Evolutionary conservation across 2,888 invertebrate species (phyloP), one percentile per base, ranked within the genome.

Genomic region (Loripinus fragilis): DNA sequence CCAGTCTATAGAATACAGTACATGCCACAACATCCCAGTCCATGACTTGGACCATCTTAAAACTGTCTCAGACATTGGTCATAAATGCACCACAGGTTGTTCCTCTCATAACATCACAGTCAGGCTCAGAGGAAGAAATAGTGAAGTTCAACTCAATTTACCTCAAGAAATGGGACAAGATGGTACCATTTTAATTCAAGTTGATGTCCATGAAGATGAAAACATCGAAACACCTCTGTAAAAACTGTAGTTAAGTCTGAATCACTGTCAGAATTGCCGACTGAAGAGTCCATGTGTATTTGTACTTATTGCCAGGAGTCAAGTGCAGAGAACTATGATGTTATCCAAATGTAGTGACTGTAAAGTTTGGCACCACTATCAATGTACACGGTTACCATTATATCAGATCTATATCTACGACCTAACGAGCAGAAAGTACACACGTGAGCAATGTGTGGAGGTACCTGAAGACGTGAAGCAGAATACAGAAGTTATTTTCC

Each of bases 271-370:
- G 42, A 42, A 8, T 42, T 42, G 42, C 42, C 42, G n/a, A 28
- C 55, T 25, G 55, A 55, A 25, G 25, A 28, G 28, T 55, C 55
- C 5, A 55, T 55, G 55, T 25, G 55, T 28, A 55, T 55, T n/a
- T 55, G 55, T 55, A 55, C 25, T 2, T 55, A 28, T 55, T 55
- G 55, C 23, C 55, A 55, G 15, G 55, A 55, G 28, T 55, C 55
- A 55, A 25, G n/a, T 28, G 28, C 55, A 23, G 55, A 55, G 7
- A 55, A 28, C 25, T 55, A 55, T 55, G 55, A 55, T 55, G 25
- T 55, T 8, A 55, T 55, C 28, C 25, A 55, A n/a, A 25, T 55
- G 55, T 15, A n/a, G 55, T 55, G 55, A 55, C 55, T 55, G 55
- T 28, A 55, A 55, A 28, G 25, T 5, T 28, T 55, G 55, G 55